Evolutionary conservation across 1,140 invertebrate species (phyloP).

Genomic region (Ptiloglossa arizonensis): DNA sequence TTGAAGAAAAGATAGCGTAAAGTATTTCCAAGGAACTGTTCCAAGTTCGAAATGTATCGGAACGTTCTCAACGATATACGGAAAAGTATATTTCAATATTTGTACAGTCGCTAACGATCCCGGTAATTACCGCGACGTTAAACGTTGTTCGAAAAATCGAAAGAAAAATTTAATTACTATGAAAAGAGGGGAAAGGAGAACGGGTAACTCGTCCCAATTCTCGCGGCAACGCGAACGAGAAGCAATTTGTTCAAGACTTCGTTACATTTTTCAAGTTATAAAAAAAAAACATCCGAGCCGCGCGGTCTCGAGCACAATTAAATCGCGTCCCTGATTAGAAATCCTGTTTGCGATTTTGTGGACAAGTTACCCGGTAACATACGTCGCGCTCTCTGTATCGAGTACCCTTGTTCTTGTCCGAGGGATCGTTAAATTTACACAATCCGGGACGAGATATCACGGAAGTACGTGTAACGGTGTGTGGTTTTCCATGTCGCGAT

Average conservation of each 20-base stretch:
- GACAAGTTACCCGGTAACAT: constrained; percentile 21
- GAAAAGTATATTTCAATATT: too few species aligned
- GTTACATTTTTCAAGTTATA: neutral
- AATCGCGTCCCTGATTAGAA: constrained; percentile 34
- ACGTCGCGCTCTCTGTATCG: constrained; percentile 29
- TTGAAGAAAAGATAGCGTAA: too few species aligned
- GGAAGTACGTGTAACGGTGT: constrained; percentile 50
- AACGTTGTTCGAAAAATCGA: too few species aligned
- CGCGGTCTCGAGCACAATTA: neutral
- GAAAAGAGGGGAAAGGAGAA: too few species aligned
- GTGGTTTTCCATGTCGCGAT: constrained; percentile 53
- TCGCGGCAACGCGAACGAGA: neutral
- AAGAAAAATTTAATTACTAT: neutral
- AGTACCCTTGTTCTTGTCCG: constrained; percentile 47
- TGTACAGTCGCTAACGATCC: too few species aligned
- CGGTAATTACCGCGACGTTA: too few species aligned
- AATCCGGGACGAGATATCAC: constrained; percentile 56
- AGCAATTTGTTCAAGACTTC: neutral
- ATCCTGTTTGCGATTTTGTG: constrained; percentile 26
- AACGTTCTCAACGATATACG: too few species aligned
- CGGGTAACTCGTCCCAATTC: neutral
- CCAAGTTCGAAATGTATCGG: too few species aligned
- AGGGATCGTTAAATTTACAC: constrained; percentile 53
- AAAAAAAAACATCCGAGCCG: neutral
- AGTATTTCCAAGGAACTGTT: too few species aligned